Percentiles rank a stretch among this genome's conserved stretches.
Conservation (phyloP, 2,113 vertebrate genomes). For the Scopus umbretta region DNA sequence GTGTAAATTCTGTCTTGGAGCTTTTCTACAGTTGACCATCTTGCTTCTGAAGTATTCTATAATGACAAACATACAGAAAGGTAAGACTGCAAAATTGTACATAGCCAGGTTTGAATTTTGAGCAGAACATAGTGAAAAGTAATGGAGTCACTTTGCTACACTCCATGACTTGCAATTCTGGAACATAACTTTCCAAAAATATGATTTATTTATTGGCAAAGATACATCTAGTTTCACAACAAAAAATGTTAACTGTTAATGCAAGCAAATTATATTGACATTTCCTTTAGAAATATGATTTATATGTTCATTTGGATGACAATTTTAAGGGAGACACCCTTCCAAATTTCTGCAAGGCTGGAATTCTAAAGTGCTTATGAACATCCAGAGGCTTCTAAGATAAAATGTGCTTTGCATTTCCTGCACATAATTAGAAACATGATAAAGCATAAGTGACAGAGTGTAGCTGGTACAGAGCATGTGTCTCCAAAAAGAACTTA, state of each 20-base stretch:
- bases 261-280: background rate
- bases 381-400: background rate
- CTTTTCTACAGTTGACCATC: background rate
- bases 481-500: background rate
- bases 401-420: background rate
- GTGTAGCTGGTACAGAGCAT: background rate
- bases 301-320: background rate
- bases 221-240: background rate
- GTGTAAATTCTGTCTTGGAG: background rate
- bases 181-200: background rate
- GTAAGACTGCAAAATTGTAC: background rate
- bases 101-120: background rate
- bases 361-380: background rate
- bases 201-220: background rate
- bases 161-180: background rate
- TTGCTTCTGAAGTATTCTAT: background rate
- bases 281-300: background rate
- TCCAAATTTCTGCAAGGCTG: background rate
- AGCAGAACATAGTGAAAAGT: background rate
- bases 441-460: background rate
- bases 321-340: background rate
- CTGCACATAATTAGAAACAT: background rate
- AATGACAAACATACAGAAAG: background rate
- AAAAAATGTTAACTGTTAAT: background rate
- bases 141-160: background rate